These are phyloP conservation scores for Forbesichthys agassizii DNA, from an alignment of 2,113 vertebrate species.

Conservation along the genomic window DNA sequence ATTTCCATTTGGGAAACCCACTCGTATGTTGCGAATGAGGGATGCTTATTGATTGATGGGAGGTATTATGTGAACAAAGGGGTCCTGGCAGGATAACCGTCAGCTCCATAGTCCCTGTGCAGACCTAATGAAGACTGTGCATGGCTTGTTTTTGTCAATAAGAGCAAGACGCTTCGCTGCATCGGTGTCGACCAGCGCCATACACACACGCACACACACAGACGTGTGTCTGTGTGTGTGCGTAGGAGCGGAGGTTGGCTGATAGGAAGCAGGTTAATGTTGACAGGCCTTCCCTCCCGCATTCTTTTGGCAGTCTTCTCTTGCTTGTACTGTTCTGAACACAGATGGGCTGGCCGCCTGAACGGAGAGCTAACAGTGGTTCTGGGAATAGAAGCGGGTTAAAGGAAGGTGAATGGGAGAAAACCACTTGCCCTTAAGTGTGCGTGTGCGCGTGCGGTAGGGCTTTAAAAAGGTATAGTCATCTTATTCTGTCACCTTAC, in stretches of 20 bases:
- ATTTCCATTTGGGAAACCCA: constrained; percentile 1
- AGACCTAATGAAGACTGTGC: constrained; percentile 47
- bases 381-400: constrained; percentile 4
- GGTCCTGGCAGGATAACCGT: constrained; percentile 35
- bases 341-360: constrained; percentile 24
- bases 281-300: constrained; percentile 58
- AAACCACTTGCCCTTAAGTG: constrained; percentile 2
- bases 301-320: constrained; percentile 69
- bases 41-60: constrained; percentile 43
- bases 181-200: constrained; percentile 44
- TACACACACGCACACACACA: not conserved
- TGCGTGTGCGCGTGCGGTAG: not conserved
- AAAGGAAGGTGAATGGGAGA: constrained; percentile 10
- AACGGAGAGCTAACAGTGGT: constrained; percentile 8
- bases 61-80: constrained; percentile 34
- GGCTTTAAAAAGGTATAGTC: too few relatives aligned
- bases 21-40: constrained; percentile 15
- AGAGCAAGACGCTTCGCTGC: constrained; percentile 56
- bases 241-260: constrained; percentile 54
- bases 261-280: constrained; percentile 68
- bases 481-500: too few relatives aligned
- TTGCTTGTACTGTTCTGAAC: constrained; percentile 46
- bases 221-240: constrained; percentile 25
- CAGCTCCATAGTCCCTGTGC: constrained; percentile 30
- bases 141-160: constrained; percentile 60